These are phyloP conservation scores for Pithys albifrons DNA, from an alignment of 2,113 vertebrate genomes.

Conservation along the genomic window DNA sequence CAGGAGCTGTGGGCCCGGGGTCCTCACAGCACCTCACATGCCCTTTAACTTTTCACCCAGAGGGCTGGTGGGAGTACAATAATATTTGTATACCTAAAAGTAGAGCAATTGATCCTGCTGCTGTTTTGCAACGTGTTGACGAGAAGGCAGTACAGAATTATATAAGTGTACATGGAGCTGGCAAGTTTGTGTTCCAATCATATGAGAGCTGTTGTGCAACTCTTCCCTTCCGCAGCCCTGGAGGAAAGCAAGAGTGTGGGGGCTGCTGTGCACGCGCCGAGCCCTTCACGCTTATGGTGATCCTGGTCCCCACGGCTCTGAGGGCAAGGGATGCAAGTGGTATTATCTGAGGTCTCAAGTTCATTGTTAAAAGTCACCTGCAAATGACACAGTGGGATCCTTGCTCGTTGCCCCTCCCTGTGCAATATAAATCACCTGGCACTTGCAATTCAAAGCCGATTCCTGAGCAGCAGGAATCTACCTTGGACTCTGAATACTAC, in stretches of 20 bases:
- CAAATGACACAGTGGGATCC: neutral
- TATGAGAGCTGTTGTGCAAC: conserved; percentile 26
- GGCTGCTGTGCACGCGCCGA: accelerated
- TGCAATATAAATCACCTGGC: accelerated
- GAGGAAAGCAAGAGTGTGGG: neutral
- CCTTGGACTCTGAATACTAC: neutral
- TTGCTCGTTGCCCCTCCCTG: neutral
- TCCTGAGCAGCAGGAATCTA: neutral
- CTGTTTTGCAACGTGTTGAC: conserved; percentile 43
- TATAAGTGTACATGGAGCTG: conserved; percentile 16
- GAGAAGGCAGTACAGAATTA: neutral
- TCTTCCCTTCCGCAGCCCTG: neutral
- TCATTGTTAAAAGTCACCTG: neutral
- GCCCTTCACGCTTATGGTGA: neutral
- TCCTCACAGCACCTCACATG: neutral
- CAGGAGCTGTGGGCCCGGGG: accelerated
- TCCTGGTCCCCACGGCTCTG: neutral
- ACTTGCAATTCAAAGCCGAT: neutral
- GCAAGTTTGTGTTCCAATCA: neutral
- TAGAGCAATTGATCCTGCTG: conserved; percentile 6
- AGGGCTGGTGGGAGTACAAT: neutral
- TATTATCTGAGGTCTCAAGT: neutral
- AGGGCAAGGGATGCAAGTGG: neutral
- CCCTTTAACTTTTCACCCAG: neutral
- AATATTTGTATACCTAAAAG: conserved; percentile 40